Evolutionary conservation across 2,113 vertebrate species (phyloP).

Genomic region (Bambusicola thoracicus): DNA sequence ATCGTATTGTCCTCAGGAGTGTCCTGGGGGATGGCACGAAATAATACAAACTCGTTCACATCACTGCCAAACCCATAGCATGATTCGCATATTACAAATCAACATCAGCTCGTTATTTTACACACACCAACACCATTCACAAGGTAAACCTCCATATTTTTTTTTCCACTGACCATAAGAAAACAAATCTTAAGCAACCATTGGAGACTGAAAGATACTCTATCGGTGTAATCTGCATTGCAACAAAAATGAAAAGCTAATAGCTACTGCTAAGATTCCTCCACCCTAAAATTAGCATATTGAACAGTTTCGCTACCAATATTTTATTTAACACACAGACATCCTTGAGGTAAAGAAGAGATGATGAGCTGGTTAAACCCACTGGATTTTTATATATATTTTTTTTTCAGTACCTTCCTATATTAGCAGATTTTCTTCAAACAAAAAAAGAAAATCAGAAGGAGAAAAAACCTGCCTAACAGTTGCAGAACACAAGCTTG

Average conservation of each 20-base stretch:
- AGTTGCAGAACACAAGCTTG: slow-evolving; percentile 66
- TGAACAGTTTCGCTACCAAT: neutral
- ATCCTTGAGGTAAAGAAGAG: neutral
- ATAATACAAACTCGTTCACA: slow-evolving; percentile 2
- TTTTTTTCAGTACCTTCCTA: neutral
- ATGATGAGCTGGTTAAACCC: neutral
- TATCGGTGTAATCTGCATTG: slow-evolving; percentile 47
- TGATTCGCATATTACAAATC: slow-evolving; percentile 19
- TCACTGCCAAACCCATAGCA: neutral
- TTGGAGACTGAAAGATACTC: neutral
- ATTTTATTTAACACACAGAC: slow-evolving; percentile 19
- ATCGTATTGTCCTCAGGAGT: neutral
- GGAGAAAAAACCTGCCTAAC: slow-evolving; percentile 55
- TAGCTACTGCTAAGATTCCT: neutral
- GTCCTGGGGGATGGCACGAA: neutral
- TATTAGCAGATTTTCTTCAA: slow-evolving; percentile 57
- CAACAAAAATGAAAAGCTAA: slow-evolving; percentile 58
- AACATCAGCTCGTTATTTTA: slow-evolving; percentile 51
- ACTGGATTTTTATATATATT: slow-evolving; percentile 21
- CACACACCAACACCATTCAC: slow-evolving; percentile 35
- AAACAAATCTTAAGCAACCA: slow-evolving; percentile 29
- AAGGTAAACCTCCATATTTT: slow-evolving; percentile 43
- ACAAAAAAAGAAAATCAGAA: slow-evolving; percentile 32
- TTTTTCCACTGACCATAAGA: neutral
- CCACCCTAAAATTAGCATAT: neutral